Conservation (phyloP, 2,888 invertebrate genomes). For the Dryobotodes eremita region DNA sequence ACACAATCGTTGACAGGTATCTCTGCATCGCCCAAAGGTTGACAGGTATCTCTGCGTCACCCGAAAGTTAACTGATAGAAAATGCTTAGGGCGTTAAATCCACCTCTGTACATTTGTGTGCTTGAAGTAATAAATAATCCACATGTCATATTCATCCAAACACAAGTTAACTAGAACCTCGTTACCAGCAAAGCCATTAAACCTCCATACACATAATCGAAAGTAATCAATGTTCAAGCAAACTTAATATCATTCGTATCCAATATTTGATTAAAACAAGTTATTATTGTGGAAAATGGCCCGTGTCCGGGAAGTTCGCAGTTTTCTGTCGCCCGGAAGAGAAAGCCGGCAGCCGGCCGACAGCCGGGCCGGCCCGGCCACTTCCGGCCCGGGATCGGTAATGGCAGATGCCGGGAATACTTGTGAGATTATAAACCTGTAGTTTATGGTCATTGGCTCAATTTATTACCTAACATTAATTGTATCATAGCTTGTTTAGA, state of each 20-base stretch:
- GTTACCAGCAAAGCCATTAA: background rate
- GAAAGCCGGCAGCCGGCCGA: constrained; percentile 47
- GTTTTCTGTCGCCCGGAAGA: constrained; percentile 57
- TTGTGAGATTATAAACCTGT: constrained; percentile 53
- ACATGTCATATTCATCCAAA: background rate
- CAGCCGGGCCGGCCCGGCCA: constrained; percentile 22
- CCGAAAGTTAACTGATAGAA: background rate
- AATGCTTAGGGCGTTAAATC: background rate
- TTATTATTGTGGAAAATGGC: constrained; percentile 56
- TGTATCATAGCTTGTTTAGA: constrained; percentile 3
- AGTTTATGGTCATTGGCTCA: constrained; percentile 43
- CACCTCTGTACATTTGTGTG: background rate
- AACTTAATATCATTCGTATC: constrained; percentile 22
- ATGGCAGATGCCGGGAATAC: constrained; percentile 54
- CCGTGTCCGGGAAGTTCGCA: constrained; percentile 54
- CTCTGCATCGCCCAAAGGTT: too few species aligned
- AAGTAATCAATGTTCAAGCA: constrained; percentile 39
- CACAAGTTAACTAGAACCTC: constrained; percentile 5
- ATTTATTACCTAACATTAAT: constrained; percentile 39
- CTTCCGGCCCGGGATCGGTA: constrained; percentile 55
- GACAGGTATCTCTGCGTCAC: too few species aligned
- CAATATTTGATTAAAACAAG: constrained; percentile 53
- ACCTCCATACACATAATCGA: constrained; percentile 14
- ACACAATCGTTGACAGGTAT: too few species aligned
- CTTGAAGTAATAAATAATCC: background rate